Evolutionary conservation across 1,140 invertebrate species (phyloP).

Genomic region (Hermetia illucens): DNA sequence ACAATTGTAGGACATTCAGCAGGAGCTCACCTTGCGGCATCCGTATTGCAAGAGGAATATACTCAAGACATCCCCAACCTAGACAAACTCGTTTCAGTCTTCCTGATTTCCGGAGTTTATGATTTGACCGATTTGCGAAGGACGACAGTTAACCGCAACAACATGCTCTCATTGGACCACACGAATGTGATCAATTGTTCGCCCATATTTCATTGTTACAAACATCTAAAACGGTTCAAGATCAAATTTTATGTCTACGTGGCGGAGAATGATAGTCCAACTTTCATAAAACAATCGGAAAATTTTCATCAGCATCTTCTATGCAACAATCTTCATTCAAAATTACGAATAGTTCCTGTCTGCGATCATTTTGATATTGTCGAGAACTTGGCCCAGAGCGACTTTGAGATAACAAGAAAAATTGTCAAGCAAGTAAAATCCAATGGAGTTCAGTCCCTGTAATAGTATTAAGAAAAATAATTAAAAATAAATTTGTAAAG

Average conservation of each 20-base stretch:
- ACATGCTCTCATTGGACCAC: slow-evolving; percentile 14
- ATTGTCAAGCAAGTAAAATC: too few species aligned
- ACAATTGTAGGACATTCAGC: slow-evolving; percentile 68
- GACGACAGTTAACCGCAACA: slow-evolving; percentile 16
- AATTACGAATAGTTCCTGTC: slow-evolving; percentile 18
- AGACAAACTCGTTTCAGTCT: slow-evolving; percentile 22
- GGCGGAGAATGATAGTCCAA: slow-evolving; percentile 35
- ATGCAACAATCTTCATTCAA: slow-evolving; percentile 8
- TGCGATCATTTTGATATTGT: slow-evolving; percentile 47
- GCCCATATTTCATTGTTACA: slow-evolving; percentile 9
- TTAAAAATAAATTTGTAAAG: too few species aligned
- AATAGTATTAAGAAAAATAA: slow-evolving; percentile 26
- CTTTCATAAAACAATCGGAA: slow-evolving; percentile 28
- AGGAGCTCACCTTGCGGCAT: slow-evolving; percentile 53
- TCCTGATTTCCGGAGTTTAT: slow-evolving; percentile 41
- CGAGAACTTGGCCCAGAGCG: slow-evolving; percentile 33
- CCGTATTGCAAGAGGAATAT: slow-evolving; percentile 34
- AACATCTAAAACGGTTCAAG: not conserved
- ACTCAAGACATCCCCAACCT: slow-evolving; percentile 7
- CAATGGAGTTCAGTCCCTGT: too few species aligned
- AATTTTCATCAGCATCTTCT: slow-evolving; percentile 11
- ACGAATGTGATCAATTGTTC: slow-evolving; percentile 11
- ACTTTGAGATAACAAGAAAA: slow-evolving; percentile 36
- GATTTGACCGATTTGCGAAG: slow-evolving; percentile 31
- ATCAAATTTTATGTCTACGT: slow-evolving; percentile 24